A percentile compares a stretch with the other conserved stretches of the same genome.
Evolutionary conservation across 1,140 invertebrate genomes (phyloP).

Genomic region (Philopotamus ludificatus): DNA sequence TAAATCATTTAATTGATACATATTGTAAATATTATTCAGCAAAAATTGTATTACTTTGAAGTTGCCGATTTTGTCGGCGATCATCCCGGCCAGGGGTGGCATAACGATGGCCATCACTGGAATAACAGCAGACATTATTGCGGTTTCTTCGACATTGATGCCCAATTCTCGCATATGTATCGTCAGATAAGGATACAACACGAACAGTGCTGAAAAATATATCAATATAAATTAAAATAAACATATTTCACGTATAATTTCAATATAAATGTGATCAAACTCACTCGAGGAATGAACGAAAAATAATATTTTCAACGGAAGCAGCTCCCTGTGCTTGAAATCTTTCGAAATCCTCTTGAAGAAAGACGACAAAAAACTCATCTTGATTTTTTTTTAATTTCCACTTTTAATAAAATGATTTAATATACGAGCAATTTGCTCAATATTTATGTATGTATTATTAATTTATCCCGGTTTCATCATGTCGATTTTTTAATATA

Average conservation of each 20-base stretch:
- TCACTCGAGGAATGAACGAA: slow-evolving; percentile 78
- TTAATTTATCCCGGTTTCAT: slow-evolving; percentile 14
- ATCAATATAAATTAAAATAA: neutral
- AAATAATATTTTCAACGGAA: slow-evolving; percentile 73
- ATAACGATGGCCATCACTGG: slow-evolving; percentile 76
- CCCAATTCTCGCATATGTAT: slow-evolving; percentile 84
- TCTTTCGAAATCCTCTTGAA: slow-evolving; percentile 67
- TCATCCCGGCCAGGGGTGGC: slow-evolving; percentile 73
- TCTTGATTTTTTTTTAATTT: slow-evolving; percentile 45
- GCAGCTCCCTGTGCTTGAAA: slow-evolving; percentile 68
- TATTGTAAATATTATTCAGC: too few species aligned
- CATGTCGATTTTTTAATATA: neutral
- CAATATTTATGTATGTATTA: neutral
- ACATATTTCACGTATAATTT: neutral
- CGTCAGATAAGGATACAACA: slow-evolving; percentile 80
- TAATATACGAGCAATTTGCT: neutral
- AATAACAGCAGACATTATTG: slow-evolving; percentile 81
- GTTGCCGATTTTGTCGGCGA: slow-evolving; percentile 78
- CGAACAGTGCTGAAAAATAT: slow-evolving; percentile 61
- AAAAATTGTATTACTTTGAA: slow-evolving; percentile 80
- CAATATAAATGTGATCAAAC: slow-evolving; percentile 43
- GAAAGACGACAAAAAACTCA: slow-evolving; percentile 62
- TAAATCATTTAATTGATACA: too few species aligned
- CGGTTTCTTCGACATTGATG: slow-evolving; percentile 79
- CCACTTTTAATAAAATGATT: neutral